A percentile compares a stretch with the other conserved stretches of the same genome.
Conservation (phyloP, 2,113 vertebrate genomes). For the Atlantisia rogersi region DNA sequence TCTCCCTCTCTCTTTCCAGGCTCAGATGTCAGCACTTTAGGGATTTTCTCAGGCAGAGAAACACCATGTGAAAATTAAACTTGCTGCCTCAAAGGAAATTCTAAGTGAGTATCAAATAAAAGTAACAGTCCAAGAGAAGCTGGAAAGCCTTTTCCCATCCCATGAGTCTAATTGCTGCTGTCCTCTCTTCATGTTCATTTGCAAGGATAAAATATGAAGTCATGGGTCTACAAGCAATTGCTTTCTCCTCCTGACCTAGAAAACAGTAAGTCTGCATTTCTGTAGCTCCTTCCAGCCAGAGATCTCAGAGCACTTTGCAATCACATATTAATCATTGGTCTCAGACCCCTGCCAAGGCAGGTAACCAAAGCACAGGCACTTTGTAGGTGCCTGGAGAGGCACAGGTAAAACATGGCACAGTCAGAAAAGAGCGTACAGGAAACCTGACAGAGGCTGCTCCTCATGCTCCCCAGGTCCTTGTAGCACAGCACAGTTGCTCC, state of each 20-base stretch:
- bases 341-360: not conserved
- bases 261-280: conserved; percentile 6
- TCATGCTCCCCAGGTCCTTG: not conserved
- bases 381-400: not conserved
- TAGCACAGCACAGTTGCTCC: not conserved
- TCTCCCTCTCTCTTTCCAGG: not conserved
- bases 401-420: not conserved
- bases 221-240: not conserved
- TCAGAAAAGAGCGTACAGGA: not conserved
- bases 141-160: not conserved
- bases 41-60: not conserved
- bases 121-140: not conserved
- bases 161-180: not conserved
- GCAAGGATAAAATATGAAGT: not conserved
- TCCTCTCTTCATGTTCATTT: not conserved
- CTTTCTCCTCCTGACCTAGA: not conserved
- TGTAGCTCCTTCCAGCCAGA: not conserved
- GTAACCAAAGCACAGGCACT: not conserved
- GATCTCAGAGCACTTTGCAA: not conserved
- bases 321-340: not conserved
- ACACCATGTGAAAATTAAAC: not conserved
- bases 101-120: not conserved
- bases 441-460: not conserved
- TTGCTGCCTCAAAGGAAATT: not conserved
- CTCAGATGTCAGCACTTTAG: not conserved